Evolutionary conservation across 2,113 vertebrate species (phyloP), one percentile per base, ranked within the genome.

Genomic region (Morone chrysops): DNA sequence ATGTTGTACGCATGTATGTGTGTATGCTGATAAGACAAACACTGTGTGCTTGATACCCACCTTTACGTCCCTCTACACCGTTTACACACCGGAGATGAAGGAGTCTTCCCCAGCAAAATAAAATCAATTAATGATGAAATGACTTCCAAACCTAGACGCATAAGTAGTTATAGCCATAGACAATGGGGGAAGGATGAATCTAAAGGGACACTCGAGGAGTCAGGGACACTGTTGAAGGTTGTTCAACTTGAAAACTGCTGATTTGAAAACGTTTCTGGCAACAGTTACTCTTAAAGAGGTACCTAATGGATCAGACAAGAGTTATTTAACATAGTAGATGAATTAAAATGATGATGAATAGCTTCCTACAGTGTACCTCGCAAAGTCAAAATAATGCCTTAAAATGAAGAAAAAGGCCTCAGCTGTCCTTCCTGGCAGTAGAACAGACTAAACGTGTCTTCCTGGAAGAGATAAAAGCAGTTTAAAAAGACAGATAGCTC

Each of bases 381-480:
- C 65, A 62, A 69, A 65, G 48, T 78, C 70, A 63, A 75, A 83
- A 61, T 54, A 31, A 53, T 20, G 6, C 1, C 53, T 53, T 53
- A 2, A 41, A 71, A 60, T 51, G 5, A 57, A 25, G 25, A 36
- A 38, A 62, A 50, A 43, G 53, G 68, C 56, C 43, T 60, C 43
- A 31, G 66, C 68, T 66, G 63, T 75, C 36, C 48, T 66, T 82
- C 66, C 70, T 60, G 68, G 73, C 77, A 69, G 36, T 0, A 41
- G 12, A 70, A 56, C 5, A 53, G 68, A 81, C 74, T 78, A 0
- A 67, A 71, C 5, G n/a, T 5, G 70, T 81, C 86, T 76, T 70
- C 81, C 53, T 47, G 86, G 79, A 85, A 62, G 66, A 88, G 66
- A 84, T 90, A 66, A 91, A 91, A 90, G 81, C 80, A 25, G 25